Evolutionary conservation across 2,888 invertebrate species (phyloP).

Genomic region (Melitaea athalia): DNA sequence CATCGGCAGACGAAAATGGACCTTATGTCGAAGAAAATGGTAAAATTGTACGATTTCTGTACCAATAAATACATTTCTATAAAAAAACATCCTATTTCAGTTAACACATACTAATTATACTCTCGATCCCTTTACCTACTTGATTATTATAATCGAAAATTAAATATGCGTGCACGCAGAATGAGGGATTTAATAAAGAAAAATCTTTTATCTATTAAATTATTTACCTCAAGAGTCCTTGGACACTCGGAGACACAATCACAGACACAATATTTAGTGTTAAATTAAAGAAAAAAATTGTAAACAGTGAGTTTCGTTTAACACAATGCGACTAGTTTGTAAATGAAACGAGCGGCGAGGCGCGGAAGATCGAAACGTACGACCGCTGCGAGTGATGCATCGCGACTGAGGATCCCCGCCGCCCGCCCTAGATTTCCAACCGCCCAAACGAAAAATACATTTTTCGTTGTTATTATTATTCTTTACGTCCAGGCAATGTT

Average conservation of each 20-base stretch:
- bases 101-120: neutral
- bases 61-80: neutral
- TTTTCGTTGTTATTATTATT: neutral
- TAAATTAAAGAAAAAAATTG: conserved; percentile 9
- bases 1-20: conserved; percentile 20
- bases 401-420: conserved; percentile 65
- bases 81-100: neutral
- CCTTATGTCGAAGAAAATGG: conserved; percentile 12
- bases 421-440: conserved; percentile 70
- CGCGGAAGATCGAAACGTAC: conserved; percentile 48
- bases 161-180: conserved; percentile 23
- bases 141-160: too few relatives aligned
- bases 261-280: conserved; percentile 22
- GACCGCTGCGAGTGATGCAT: conserved; percentile 54
- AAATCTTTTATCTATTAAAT: neutral
- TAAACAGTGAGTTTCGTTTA: conserved; percentile 20
- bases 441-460: conserved; percentile 58
- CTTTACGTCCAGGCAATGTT: neutral
- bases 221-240: conserved; percentile 28
- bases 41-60: neutral
- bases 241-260: conserved; percentile 19
- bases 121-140: neutral
- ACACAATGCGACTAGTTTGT: conserved; percentile 16
- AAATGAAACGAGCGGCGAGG: conserved; percentile 17
- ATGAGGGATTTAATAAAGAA: neutral